Conservation (phyloP, 2,797 vertebrate species). For the Sebastolobus altivelis region DNA sequence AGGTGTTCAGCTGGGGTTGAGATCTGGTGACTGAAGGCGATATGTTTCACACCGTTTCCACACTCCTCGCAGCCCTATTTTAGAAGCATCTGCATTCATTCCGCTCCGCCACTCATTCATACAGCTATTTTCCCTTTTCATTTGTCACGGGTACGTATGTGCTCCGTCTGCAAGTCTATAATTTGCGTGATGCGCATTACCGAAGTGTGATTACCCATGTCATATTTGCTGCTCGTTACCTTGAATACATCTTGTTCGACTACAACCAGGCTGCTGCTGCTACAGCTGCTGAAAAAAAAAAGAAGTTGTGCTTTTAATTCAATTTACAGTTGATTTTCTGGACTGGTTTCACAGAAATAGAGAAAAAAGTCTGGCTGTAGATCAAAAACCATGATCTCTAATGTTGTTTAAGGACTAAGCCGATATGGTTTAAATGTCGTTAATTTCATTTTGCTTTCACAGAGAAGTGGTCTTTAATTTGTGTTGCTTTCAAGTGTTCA, state of each 20-base stretch:
- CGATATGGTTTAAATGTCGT: slow-evolving; percentile 6
- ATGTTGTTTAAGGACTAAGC: slow-evolving; percentile 2
- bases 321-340: not conserved
- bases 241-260: not conserved
- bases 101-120: not conserved
- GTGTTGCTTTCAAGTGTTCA: slow-evolving; percentile 31
- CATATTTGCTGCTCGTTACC: not conserved
- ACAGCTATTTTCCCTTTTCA: not conserved
- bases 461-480: slow-evolving; percentile 16
- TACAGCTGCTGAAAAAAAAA: not conserved
- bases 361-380: not conserved
- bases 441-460: not conserved
- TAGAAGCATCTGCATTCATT: slow-evolving; percentile 3
- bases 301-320: not conserved
- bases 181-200: not conserved
- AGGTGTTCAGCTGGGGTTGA: not conserved
- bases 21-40: not conserved
- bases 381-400: not conserved
- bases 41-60: not conserved
- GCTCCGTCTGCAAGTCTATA: slow-evolving; percentile 5
- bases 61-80: too few relatives aligned
- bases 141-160: not conserved
- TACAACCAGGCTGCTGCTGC: not conserved
- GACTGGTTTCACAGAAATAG: not conserved
- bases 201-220: not conserved